Percentiles rank a stretch among this genome's conserved stretches.
These are phyloP conservation scores for Nemurella pictetii DNA, from an alignment of 2,888 invertebrate species.

Conservation along the genomic window DNA sequence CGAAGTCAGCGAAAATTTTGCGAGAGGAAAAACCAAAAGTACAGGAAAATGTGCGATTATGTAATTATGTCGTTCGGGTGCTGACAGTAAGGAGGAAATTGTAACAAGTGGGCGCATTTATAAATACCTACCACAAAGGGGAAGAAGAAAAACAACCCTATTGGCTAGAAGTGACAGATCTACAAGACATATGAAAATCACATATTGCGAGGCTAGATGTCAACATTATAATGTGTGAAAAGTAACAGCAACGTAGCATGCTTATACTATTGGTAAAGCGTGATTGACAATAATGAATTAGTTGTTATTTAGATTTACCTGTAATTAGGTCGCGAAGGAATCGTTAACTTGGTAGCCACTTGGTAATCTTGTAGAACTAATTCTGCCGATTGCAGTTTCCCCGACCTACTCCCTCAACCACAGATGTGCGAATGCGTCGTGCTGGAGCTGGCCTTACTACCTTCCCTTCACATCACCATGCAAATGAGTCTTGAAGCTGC, in stretches of 20 bases:
- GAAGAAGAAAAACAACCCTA: no score
- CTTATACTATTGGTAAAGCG: neutral
- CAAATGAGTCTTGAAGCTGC: neutral
- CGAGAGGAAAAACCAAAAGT: no score
- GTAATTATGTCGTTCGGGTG: no score
- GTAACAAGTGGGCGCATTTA: no score
- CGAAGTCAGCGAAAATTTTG: no score
- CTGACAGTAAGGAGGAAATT: no score
- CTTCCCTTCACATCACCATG: neutral
- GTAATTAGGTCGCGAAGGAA: neutral
- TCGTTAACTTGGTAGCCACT: neutral
- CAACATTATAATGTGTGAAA: neutral
- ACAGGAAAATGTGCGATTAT: no score
- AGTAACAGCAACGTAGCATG: neutral
- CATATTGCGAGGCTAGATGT: no score
- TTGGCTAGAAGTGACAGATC: no score
- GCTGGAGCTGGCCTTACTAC: neutral
- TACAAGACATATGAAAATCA: no score
- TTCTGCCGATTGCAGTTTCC: no score
- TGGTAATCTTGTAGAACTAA: neutral
- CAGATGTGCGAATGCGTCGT: neutral
- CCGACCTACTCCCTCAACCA: neutral
- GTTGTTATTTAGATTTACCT: neutral
- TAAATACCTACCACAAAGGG: no score
- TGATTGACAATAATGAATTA: neutral